phyloP scores from a whole-genome alignment of 2,113 vertebrate genomes.

The Nycticebus coucang region DNA sequence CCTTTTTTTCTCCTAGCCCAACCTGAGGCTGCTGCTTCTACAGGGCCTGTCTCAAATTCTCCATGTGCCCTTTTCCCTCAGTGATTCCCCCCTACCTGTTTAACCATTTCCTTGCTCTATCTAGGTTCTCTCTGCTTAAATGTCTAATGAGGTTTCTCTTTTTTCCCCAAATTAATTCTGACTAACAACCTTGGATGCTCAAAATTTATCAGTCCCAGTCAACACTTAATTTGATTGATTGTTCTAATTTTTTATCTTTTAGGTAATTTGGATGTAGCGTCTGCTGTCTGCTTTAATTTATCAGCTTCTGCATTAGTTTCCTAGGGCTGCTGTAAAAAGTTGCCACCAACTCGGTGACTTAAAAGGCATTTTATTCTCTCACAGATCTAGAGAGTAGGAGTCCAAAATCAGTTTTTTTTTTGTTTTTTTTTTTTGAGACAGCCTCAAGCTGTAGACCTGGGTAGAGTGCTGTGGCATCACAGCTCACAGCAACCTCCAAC shows the following conservation, averaged over 20 bases:
- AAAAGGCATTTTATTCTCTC: not conserved
- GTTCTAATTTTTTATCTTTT: not conserved
- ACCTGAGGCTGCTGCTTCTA: fast-evolving
- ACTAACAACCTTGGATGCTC: not conserved
- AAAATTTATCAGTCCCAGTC: not conserved
- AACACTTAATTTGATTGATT: not conserved
- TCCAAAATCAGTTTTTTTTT: not conserved
- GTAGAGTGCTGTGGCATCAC: no score
- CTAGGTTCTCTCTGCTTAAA: not conserved
- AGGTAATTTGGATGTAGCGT: not conserved
- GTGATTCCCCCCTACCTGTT: not conserved
- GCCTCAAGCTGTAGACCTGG: no score
- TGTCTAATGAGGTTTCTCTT: not conserved
- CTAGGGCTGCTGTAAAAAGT: not conserved
- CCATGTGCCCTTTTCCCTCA: not conserved
- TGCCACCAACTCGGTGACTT: not conserved
- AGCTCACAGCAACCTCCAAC: no score
- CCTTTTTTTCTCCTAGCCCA: not conserved
- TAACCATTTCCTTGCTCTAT: fast-evolving
- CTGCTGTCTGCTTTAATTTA: not conserved
- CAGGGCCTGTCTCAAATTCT: not conserved
- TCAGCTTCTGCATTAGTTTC: not conserved
- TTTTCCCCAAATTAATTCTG: not conserved
- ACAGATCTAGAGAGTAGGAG: fast-evolving
- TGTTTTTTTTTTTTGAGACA: no score